phyloP scores from a whole-genome alignment of 2,113 vertebrate genomes.

The Aphyosemion australe region DNA sequence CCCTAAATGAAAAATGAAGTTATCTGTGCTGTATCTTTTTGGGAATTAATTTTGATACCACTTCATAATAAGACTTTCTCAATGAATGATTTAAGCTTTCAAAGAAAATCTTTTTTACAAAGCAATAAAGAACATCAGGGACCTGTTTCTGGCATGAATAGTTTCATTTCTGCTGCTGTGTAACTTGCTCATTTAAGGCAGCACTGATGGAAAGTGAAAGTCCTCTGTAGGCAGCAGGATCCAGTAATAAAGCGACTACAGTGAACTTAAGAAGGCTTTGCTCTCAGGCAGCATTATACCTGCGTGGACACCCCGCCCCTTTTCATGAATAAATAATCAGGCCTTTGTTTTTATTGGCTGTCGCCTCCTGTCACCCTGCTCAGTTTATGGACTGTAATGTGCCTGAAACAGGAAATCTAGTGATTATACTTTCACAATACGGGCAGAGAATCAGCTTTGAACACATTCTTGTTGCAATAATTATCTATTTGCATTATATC shows the following conservation, averaged over 20 bases:
- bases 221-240: neutral
- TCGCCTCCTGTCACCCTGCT: slow-evolving; percentile 42
- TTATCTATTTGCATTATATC: too few species aligned
- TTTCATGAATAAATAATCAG: slow-evolving; percentile 69
- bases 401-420: neutral
- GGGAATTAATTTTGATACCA: too few species aligned
- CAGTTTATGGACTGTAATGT: slow-evolving; percentile 15
- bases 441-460: neutral
- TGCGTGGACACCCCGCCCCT: slow-evolving; percentile 38
- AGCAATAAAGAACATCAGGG: too few species aligned
- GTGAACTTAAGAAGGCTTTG: slow-evolving; percentile 37
- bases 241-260: slow-evolving; percentile 15
- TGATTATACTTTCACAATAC: slow-evolving; percentile 42
- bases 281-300: slow-evolving; percentile 26
- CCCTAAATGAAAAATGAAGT: too few species aligned
- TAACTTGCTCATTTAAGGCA: neutral
- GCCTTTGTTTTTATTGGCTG: slow-evolving; percentile 47
- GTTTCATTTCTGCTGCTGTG: neutral
- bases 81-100: too few species aligned
- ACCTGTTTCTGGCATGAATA: too few species aligned
- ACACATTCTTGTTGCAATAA: too few species aligned
- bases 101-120: too few species aligned
- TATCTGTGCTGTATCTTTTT: too few species aligned
- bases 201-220: slow-evolving; percentile 2
- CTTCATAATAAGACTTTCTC: too few species aligned